These are phyloP conservation scores for Drosophila nr. medialis DNA, from an alignment of 2,888 invertebrate genomes.

Conservation along the genomic window DNA sequence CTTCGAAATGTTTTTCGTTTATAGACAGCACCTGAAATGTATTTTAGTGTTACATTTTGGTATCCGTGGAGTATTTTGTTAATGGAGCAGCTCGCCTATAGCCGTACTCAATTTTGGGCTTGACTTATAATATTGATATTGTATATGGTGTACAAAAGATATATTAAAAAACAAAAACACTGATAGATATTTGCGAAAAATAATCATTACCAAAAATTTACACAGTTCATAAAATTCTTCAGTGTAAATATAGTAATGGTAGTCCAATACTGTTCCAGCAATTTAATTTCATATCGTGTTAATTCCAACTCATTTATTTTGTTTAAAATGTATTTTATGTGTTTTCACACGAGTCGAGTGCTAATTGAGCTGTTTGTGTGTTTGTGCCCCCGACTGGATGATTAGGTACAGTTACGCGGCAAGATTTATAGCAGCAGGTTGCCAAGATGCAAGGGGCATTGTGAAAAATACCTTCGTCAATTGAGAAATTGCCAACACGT, in stretches of 20 bases:
- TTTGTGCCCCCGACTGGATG: constrained; percentile 8
- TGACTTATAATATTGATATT: neutral
- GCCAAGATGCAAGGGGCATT: neutral
- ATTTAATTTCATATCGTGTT: neutral
- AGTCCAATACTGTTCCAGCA: neutral
- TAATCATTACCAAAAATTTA: neutral
- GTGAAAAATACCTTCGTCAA: constrained; percentile 39
- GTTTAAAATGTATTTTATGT: constrained; percentile 7
- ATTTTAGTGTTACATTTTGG: neutral
- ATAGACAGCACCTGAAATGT: neutral
- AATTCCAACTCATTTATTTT: constrained; percentile 20
- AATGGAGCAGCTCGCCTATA: too few relatives aligned
- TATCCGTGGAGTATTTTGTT: neutral
- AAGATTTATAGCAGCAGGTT: constrained; percentile 45
- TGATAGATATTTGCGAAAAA: neutral
- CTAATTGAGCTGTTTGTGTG: constrained; percentile 36
- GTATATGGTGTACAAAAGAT: neutral
- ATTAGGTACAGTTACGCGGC: constrained; percentile 44
- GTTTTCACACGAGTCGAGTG: constrained; percentile 3
- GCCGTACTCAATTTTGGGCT: too few relatives aligned
- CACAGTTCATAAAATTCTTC: neutral
- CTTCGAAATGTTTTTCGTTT: neutral
- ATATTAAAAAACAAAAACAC: neutral
- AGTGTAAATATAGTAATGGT: neutral
- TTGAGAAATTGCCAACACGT: constrained; percentile 50